These are phyloP conservation scores for Dipodomys stephensi DNA, from an alignment of 2,113 vertebrate species.

Conservation along the genomic window DNA sequence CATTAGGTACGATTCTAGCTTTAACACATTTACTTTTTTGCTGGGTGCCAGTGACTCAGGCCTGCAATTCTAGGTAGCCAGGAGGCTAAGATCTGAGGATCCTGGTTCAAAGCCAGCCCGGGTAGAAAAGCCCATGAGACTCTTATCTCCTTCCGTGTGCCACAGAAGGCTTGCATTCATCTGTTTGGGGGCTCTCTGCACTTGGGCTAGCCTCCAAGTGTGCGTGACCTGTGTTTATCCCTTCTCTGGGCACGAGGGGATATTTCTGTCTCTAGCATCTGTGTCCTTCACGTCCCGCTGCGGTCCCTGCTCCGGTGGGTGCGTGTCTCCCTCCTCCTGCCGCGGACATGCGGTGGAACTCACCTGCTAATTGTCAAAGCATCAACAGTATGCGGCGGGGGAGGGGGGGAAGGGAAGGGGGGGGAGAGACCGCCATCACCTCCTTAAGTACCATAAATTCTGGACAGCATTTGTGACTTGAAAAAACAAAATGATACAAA, in stretches of 20 bases:
- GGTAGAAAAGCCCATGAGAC: no score
- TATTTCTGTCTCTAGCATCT: not conserved
- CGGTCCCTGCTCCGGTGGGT: not conserved
- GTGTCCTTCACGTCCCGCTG: not conserved
- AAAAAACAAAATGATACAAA: not conserved
- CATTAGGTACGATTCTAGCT: not conserved
- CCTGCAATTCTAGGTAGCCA: no score
- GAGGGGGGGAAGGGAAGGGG: no score
- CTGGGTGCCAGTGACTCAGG: no score
- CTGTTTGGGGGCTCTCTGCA: not conserved
- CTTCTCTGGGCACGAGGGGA: accelerated
- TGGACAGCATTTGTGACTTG: not conserved
- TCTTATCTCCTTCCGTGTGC: no score
- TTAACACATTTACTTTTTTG: not conserved
- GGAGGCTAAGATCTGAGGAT: no score
- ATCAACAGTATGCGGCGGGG: not conserved
- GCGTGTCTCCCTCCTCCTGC: not conserved
- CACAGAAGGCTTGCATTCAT: no score
- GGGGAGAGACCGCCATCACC: not conserved
- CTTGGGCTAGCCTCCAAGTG: not conserved
- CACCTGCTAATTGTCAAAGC: not conserved
- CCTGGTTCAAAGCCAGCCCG: no score
- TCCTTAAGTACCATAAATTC: not conserved
- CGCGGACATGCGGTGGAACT: not conserved
- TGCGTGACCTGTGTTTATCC: not conserved